Evolutionary conservation across 2,888 invertebrate species (phyloP).

Genomic region (Aquatica leii): DNA sequence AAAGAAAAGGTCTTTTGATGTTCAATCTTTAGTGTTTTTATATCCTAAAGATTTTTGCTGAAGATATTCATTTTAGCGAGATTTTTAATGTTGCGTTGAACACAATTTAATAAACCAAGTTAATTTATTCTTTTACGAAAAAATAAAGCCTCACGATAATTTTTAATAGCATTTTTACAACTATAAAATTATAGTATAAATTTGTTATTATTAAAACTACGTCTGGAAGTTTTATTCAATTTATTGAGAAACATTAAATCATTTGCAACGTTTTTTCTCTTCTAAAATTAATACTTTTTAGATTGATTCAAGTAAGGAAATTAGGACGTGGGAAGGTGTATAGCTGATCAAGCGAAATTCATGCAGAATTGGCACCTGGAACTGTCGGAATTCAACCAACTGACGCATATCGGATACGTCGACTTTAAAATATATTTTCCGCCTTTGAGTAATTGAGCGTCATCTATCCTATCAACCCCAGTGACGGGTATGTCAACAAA

Average conservation of each 20-base stretch:
- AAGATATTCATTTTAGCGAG: too few species aligned
- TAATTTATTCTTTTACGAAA: too few species aligned
- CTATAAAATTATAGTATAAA: too few species aligned
- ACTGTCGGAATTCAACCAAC: conserved; percentile 33
- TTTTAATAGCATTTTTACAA: too few species aligned
- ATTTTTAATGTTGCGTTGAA: too few species aligned
- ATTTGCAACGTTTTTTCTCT: too few species aligned
- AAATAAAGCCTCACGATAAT: too few species aligned
- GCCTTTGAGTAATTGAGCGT: conserved; percentile 36
- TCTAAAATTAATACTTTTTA: too few species aligned
- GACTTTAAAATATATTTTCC: conserved; percentile 37
- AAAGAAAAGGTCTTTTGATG: neutral
- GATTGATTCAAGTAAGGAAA: conserved; percentile 39
- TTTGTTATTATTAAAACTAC: too few species aligned
- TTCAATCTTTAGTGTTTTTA: neutral
- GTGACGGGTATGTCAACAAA: conserved; percentile 31
- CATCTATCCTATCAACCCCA: conserved; percentile 31
- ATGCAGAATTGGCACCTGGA: conserved; percentile 29
- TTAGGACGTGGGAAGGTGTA: conserved; percentile 34
- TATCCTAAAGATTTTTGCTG: neutral
- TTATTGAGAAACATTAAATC: too few species aligned
- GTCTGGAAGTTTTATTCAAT: too few species aligned
- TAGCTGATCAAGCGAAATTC: conserved; percentile 24
- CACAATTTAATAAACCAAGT: too few species aligned
- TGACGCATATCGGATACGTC: conserved; percentile 32